phyloP scores from a whole-genome alignment of 2,113 vertebrate species.

The Acrocephalus kingi region DNA sequence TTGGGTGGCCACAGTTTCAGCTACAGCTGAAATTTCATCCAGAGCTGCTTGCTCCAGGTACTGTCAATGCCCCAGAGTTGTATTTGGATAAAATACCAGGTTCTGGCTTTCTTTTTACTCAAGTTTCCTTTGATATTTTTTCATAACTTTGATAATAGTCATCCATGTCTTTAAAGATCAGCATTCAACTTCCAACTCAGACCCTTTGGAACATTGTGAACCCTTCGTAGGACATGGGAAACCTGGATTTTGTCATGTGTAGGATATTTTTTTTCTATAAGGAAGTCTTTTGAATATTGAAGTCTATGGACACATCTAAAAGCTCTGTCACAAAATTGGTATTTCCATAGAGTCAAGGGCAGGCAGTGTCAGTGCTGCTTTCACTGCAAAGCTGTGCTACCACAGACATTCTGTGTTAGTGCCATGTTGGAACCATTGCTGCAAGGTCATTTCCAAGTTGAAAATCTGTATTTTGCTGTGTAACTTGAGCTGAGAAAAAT shows the following conservation, averaged over 20 bases:
- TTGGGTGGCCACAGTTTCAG: background rate
- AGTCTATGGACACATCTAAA: background rate
- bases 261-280: background rate
- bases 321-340: background rate
- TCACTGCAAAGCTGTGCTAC: background rate
- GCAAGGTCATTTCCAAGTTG: background rate
- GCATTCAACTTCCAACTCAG: background rate
- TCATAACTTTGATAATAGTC: background rate
- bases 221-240: background rate
- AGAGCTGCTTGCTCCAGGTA: background rate
- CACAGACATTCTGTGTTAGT: fast-evolving
- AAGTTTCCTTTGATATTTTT: background rate
- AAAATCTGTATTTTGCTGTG: background rate
- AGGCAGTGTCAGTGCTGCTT: background rate
- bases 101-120: background rate
- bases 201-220: background rate
- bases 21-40: background rate
- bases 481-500: background rate
- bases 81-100: background rate
- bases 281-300: background rate
- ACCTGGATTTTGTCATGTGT: background rate
- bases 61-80: background rate
- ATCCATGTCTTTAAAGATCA: background rate
- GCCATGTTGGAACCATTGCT: background rate
- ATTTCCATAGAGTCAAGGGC: background rate